Conservation (phyloP, 2,797 vertebrate species). For the Cyclura pinguis region DNA sequence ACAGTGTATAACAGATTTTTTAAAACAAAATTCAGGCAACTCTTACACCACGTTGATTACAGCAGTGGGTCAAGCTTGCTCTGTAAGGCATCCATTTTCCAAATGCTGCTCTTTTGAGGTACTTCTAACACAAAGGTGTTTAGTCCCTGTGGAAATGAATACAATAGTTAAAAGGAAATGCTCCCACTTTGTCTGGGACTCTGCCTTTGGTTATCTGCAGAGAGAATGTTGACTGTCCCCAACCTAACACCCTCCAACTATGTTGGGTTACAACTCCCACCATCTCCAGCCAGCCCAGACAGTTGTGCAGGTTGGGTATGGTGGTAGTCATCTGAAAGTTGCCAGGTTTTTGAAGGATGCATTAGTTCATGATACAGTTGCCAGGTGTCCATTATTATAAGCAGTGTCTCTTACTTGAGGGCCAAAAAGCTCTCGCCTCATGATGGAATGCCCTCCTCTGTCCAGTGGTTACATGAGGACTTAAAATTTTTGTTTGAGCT, state of each 20-base stretch:
- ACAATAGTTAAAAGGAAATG: not conserved
- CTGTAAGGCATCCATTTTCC: conserved; percentile 67
- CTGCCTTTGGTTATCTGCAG: not conserved
- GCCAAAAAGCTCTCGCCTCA: not conserved
- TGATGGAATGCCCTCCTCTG: not conserved
- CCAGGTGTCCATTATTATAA: not conserved
- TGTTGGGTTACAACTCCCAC: not conserved
- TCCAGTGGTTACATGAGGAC: not conserved
- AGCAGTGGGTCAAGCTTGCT: conserved; percentile 66
- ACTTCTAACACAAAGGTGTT: not conserved
- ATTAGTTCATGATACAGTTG: not conserved
- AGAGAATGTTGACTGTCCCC: not conserved
- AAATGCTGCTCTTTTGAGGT: conserved; percentile 13
- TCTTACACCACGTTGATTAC: conserved; percentile 69
- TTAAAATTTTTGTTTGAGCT: not conserved
- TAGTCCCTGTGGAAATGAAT: not conserved
- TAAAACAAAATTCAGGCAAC: conserved; percentile 71
- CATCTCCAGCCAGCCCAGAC: not conserved
- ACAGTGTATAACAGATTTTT: conserved; percentile 51
- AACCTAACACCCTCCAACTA: too few relatives aligned
- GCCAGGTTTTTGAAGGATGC: not conserved
- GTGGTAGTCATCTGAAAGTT: not conserved
- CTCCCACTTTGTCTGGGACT: not conserved
- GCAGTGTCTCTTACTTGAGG: not conserved
- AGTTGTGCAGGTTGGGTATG: not conserved